Base-by-base conservation (phyloP, 2,888 invertebrate genomes). In the Eupithecia pulchellata region DNA sequence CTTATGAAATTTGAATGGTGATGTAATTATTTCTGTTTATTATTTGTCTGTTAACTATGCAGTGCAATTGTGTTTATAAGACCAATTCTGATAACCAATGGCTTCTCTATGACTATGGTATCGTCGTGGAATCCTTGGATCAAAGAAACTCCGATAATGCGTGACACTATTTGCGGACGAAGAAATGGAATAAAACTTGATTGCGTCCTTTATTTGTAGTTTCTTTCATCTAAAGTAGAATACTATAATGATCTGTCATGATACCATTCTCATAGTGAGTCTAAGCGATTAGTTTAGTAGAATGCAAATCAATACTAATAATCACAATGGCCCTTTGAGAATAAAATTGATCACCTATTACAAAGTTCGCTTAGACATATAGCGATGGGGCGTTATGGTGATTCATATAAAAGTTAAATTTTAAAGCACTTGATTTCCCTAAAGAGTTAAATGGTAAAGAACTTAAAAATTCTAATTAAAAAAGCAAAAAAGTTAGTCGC, bases 381-480 rank as follows among this genome's bases (percentile, higher is more conserved):
- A 62, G 72, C 39, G 62, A 68, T 52, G 34, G 20, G n/a, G n/a
- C n/a, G n/a, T n/a, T n/a, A n/a, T n/a, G n/a, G n/a, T 27, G 32
- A 62, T 63, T 72, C 34, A 72, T 72, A 69, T 72, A 32, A 72
- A 72, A 72, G 72, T 72, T 52, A 72, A 66, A 72, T 69, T 72
- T 72, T 72, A 68, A 72, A 69, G 42, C 61, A 32, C 63, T 69
- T 71, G 65, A 75, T 75, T 75, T 75, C 75, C 75, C 75, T 71
- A 66, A 73, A 69, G 75, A 69, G 66, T 58, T 63, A 52, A 63
- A 62, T 64, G 72, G 25, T 69, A 73, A 73, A 52, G 66, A 71
- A 69, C 71, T 71, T 60, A 30, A 58, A 67, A 61, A 71, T 64
- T 70, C 66, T 62, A 71, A 70, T 66, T 66, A 36, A 71, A 68